Conservation (phyloP, 2,797 vertebrate species). For the Bufotes viridis region DNA sequence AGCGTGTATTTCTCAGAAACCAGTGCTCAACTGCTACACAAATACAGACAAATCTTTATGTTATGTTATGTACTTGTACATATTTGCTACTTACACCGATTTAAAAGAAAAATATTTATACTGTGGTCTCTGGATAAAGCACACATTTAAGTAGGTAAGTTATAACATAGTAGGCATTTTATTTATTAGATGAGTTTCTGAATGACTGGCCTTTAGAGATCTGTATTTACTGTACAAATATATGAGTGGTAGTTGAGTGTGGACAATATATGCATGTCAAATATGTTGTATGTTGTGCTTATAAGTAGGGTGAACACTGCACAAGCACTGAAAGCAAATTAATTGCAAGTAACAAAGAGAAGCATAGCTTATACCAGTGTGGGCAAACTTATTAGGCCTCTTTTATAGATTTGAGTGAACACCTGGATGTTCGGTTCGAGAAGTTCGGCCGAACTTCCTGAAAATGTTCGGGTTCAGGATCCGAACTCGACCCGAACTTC, state of each 20-base stretch:
- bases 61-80: slow-evolving; percentile 76
- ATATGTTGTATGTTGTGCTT: not conserved
- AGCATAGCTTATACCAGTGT: not conserved
- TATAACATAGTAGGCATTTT: slow-evolving; percentile 66
- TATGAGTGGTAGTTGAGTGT: slow-evolving; percentile 31
- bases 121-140: slow-evolving; percentile 79
- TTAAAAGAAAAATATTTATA: slow-evolving; percentile 82
- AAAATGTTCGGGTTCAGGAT: too few species aligned
- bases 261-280: slow-evolving; percentile 23
- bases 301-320: not conserved
- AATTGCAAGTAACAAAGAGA: not conserved
- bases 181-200: slow-evolving; percentile 49
- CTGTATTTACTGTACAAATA: slow-evolving; percentile 49
- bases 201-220: slow-evolving; percentile 53
- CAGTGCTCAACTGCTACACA: slow-evolving; percentile 30
- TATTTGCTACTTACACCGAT: slow-evolving; percentile 73
- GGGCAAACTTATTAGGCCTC: too few species aligned
- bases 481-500: too few species aligned
- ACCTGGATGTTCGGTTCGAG: too few species aligned
- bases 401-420: too few species aligned
- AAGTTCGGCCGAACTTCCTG: too few species aligned
- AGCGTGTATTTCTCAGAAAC: slow-evolving; percentile 68
- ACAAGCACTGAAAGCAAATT: not conserved
- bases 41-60: slow-evolving; percentile 74
- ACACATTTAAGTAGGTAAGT: slow-evolving; percentile 80